Evolutionary conservation across 1,140 invertebrate species (phyloP).

Genomic region (Drosophila lini): DNA sequence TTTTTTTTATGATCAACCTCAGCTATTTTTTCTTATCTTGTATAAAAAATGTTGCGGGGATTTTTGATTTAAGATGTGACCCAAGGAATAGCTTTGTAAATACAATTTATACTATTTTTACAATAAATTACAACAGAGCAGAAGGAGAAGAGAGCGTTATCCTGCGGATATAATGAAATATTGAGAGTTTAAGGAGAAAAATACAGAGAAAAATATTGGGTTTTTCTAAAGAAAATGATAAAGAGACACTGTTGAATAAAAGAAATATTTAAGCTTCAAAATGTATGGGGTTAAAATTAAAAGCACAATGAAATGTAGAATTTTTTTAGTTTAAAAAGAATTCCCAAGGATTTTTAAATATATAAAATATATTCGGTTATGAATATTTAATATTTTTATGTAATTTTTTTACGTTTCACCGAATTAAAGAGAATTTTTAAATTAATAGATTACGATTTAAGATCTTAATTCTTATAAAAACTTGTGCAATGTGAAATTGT

Average conservation of each 20-base stretch:
- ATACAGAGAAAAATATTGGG: background rate
- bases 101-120: conserved; percentile 68
- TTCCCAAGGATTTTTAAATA: too few species aligned
- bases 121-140: conserved; percentile 57
- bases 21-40: background rate
- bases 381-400: too few species aligned
- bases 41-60: background rate
- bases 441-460: too few species aligned
- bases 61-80: background rate
- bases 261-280: too few species aligned
- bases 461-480: background rate
- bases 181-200: conserved; percentile 33
- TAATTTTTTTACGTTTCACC: too few species aligned
- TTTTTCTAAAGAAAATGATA: too few species aligned
- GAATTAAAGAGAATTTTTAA: too few species aligned
- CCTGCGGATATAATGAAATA: conserved; percentile 61
- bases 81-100: conserved; percentile 27
- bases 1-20: conserved; percentile 4
- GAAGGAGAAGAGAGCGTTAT: background rate
- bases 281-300: too few species aligned
- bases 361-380: too few species aligned
- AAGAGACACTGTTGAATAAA: too few species aligned
- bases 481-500: background rate
- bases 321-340: too few species aligned
- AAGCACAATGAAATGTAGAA: too few species aligned